A percentile compares a stretch with the other conserved stretches of the same genome.
phyloP scores from a whole-genome alignment of 2,888 invertebrate genomes.

The Eupeodes latifasciatus region DNA sequence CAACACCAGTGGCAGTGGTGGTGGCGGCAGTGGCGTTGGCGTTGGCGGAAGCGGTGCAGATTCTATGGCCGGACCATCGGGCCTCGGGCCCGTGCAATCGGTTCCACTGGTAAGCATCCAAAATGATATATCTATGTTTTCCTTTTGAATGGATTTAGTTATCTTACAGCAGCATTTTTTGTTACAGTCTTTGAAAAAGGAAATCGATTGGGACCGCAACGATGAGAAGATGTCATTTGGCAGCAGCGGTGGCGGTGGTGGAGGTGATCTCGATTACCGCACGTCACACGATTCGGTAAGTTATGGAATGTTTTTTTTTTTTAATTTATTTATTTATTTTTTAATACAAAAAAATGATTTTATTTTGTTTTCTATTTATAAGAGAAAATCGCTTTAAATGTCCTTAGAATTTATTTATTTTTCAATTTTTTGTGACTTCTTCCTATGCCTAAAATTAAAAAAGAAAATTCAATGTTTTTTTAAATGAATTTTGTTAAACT shows the following conservation, averaged over 20 bases:
- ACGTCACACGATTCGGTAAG: slow-evolving; percentile 94
- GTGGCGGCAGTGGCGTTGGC: slow-evolving; percentile 56
- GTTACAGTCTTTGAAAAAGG: slow-evolving; percentile 93
- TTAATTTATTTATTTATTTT: slow-evolving; percentile 78
- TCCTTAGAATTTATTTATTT: slow-evolving; percentile 67
- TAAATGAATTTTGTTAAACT: not conserved
- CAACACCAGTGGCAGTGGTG: slow-evolving; percentile 76
- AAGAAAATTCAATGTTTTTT: slow-evolving; percentile 39
- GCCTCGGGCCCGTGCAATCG: slow-evolving; percentile 94
- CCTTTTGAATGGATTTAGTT: slow-evolving; percentile 65
- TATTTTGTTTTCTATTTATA: slow-evolving; percentile 53
- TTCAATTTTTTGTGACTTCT: slow-evolving; percentile 78
- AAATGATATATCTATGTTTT: slow-evolving; percentile 50
- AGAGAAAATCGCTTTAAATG: slow-evolving; percentile 73
- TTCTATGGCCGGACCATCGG: slow-evolving; percentile 89
- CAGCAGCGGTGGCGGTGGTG: slow-evolving; percentile 85
- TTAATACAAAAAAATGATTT: slow-evolving; percentile 56
- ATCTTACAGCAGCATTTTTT: slow-evolving; percentile 76
- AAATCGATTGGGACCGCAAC: slow-evolving; percentile 93
- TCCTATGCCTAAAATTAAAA: slow-evolving; percentile 72
- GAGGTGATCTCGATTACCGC: slow-evolving; percentile 92
- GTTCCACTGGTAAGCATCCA: slow-evolving; percentile 91
- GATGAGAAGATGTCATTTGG: slow-evolving; percentile 89
- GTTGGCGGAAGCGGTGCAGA: slow-evolving; percentile 76
- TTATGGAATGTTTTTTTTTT: slow-evolving; percentile 81